A percentile compares a stretch with the other conserved stretches of the same genome.
These are phyloP conservation scores for Orthosia cruda DNA, from an alignment of 2,888 invertebrate genomes.

Conservation along the genomic window DNA sequence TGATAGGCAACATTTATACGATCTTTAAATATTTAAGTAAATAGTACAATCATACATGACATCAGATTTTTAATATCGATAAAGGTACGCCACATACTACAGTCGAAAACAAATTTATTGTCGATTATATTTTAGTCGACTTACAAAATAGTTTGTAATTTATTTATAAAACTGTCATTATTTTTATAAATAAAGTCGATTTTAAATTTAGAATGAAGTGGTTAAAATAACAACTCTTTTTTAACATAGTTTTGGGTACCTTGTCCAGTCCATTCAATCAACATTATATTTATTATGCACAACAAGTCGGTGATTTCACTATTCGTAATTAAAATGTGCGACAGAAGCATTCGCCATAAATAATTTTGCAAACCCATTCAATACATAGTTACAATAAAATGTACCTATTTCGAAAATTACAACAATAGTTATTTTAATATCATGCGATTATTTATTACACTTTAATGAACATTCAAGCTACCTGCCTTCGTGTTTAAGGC, in stretches of 20 bases:
- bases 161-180: not conserved
- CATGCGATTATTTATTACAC: conserved; percentile 64
- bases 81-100: conserved; percentile 46
- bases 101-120: conserved; percentile 3
- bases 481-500: conserved; percentile 34
- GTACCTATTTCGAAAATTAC: conserved; percentile 64
- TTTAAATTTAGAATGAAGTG: not conserved
- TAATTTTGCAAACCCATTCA: conserved; percentile 75
- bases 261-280: conserved; percentile 59
- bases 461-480: conserved; percentile 53
- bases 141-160: not conserved
- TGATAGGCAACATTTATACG: conserved; percentile 44
- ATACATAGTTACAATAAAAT: conserved; percentile 71
- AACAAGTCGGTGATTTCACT: conserved; percentile 77
- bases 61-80: conserved; percentile 18
- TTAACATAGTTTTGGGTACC: conserved; percentile 48
- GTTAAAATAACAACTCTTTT: not conserved
- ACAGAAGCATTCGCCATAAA: conserved; percentile 81
- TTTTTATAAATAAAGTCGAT: not conserved
- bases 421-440: conserved; percentile 69
- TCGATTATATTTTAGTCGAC: not conserved
- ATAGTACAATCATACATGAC: conserved; percentile 21
- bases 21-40: conserved; percentile 40
- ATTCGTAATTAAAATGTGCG: conserved; percentile 85
- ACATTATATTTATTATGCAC: conserved; percentile 68